Base-by-base conservation (phyloP, 2,888 invertebrate species). In the Lasioglossum marginatum region DNA sequence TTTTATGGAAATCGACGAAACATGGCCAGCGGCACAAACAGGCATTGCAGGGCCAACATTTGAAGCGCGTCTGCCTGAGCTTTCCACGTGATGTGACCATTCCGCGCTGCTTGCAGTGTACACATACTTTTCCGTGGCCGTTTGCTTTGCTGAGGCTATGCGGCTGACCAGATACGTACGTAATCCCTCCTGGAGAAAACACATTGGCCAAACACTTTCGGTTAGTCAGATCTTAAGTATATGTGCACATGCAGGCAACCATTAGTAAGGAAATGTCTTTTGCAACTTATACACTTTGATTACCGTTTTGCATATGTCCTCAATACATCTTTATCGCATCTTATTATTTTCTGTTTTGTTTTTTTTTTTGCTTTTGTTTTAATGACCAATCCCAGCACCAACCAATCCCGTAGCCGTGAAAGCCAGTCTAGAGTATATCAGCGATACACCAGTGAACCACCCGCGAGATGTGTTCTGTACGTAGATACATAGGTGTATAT, bases 71-170 rank as follows among this genome's bases (percentile, higher is more conserved):
- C 94, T 95, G 95, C 89, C 94, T 93, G 92, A 95, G 94, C 86
- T 95, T 95, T 92, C 95, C 95, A 89, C 95, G 94, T 91, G 95
- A 94, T 90, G 95, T 95, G 88, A 95, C 93, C 92, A 95, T 93
- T 90, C 95, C 95, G 91, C 94, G 95, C 89, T 94, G 93, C 93
- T 95, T 95, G 94, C 95, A 95, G 94, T 95, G 95, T 92, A 95
- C 93, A 93, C 95, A 95, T 93, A 95, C 95, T 94, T 95, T 95
- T 91, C 95, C 95, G 92, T 95, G 95, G 90, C 95, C 94, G 93
- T 95, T 95, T 89, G 95, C 95, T 93, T 95, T 95, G 95, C 94
- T 95, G 93, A 95, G 95, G 91, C 95, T 95, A 93, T 95, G 95
- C 90, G 95, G 95, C 91, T 95, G 95, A 93, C 95, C 95, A 92